Base-by-base conservation (phyloP, 2,888 invertebrate genomes). In the Salticus scenicus region DNA sequence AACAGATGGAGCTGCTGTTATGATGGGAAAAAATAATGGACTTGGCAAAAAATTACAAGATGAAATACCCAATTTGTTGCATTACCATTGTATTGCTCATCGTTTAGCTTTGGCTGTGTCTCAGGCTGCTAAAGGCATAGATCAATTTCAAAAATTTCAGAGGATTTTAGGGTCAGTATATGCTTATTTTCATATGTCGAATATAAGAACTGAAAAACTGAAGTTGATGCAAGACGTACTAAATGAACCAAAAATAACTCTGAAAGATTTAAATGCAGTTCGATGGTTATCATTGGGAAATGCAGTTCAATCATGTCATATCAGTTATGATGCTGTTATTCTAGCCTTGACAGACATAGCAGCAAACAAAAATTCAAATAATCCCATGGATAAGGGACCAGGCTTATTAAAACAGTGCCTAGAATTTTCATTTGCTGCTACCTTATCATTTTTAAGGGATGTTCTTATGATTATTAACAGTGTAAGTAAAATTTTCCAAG, bases 81-180 rank as follows among this genome's bases (percentile, higher is more conserved):
- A 66, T 66, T 66, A 66, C 8, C 66, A 66, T 24, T 66, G 66
- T 17, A 66, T 66, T 66, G 28, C 66, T 17, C 66, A 66, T 24
- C 27, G 17, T n/a, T 66, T 66, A 4, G 66, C 66, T 10, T 30
- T 66, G 28, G 66, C 66, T 66, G 30, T 66, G 24, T 66, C 66
- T 4, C 66, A 66, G 17, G 66, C 66, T 66, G 24, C 66, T 17
- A 66, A 24, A 7, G 10, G 10, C 4, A 10, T 66, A 28, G 8
- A 2, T 4, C 28, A 12, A 5, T 66, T 66, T 30, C 28, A 66
- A 8, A 66, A 28, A 4, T 27, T 30, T 10, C 8, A 66, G 24
- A 66, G 28, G 24, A 66, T 24, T 5, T 66, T 66, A 28, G 28
- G 66, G 5, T 28, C 28, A 27, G 8, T 66, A 30, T 66, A 66